A percentile compares a stretch with the other conserved stretches of the same genome.
Conservation (phyloP, 2,888 invertebrate genomes). For the Tipula vernalis region DNA sequence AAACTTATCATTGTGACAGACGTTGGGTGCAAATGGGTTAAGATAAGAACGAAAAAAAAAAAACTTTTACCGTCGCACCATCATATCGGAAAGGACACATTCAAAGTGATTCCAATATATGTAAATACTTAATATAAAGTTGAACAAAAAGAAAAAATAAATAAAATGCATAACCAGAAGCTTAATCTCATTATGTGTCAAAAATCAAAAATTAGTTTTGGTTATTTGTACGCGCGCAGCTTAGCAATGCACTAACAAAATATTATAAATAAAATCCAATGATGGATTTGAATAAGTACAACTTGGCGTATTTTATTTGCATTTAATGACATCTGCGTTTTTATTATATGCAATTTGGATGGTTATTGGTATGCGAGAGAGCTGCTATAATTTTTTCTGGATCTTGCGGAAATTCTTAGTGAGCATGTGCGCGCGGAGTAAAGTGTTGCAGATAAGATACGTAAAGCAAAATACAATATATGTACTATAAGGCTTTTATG, state of each 20-base stretch:
- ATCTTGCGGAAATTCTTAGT: neutral
- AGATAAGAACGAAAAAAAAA: neutral
- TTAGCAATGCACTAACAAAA: neutral
- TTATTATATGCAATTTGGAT: neutral
- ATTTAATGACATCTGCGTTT: neutral
- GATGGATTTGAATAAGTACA: neutral
- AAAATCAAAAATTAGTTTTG: neutral
- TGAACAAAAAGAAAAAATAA: neutral
- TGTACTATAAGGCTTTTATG: neutral
- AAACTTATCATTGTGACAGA: neutral
- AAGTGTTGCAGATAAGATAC: neutral
- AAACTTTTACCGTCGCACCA: neutral
- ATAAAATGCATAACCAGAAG: neutral
- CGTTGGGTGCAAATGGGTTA: neutral
- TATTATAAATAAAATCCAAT: neutral
- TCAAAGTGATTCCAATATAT: neutral
- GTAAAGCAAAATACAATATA: neutral
- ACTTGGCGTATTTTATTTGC: neutral
- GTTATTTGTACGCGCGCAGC: neutral
- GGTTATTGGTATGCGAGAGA: neutral
- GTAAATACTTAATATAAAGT: neutral
- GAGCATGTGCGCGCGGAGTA: neutral
- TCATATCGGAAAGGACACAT: neutral
- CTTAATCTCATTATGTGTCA: constrained; percentile 5
- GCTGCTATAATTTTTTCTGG: neutral